Evolutionary conservation across 1,140 invertebrate species (phyloP).

Genomic region (Halictus rubicundus): DNA sequence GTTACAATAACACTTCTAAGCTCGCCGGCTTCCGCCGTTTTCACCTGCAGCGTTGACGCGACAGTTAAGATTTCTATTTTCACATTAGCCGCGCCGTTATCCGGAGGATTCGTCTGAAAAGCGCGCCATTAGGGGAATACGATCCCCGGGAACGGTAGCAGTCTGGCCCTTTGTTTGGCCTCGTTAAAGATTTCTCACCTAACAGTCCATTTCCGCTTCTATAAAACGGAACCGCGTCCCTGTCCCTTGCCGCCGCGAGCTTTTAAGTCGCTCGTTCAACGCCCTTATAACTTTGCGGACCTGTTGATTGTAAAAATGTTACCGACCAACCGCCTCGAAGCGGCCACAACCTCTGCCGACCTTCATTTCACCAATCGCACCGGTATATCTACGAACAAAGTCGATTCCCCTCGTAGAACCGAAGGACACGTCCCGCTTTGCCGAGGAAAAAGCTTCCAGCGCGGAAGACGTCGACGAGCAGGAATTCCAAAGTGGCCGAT

Average conservation of each 20-base stretch:
- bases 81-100: neutral
- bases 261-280: neutral
- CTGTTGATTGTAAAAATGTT: conserved; percentile 6
- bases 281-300: neutral
- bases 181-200: conserved; percentile 13
- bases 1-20: neutral
- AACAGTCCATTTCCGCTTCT: neutral
- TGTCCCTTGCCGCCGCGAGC: too few relatives aligned
- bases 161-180: neutral
- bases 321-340: too few relatives aligned
- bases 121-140: neutral
- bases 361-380: too few relatives aligned
- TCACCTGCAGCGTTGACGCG: neutral
- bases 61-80: neutral
- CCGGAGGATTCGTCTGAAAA: neutral
- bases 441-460: too few relatives aligned
- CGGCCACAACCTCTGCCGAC: too few relatives aligned
- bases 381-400: too few relatives aligned
- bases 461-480: too few relatives aligned
- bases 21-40: neutral
- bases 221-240: neutral
- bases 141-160: neutral
- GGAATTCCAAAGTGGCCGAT: too few relatives aligned
- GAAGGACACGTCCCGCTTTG: too few relatives aligned
- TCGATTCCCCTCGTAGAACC: too few relatives aligned